Conservation (phyloP, 2,113 vertebrate genomes). For the Anguilla japonica region DNA sequence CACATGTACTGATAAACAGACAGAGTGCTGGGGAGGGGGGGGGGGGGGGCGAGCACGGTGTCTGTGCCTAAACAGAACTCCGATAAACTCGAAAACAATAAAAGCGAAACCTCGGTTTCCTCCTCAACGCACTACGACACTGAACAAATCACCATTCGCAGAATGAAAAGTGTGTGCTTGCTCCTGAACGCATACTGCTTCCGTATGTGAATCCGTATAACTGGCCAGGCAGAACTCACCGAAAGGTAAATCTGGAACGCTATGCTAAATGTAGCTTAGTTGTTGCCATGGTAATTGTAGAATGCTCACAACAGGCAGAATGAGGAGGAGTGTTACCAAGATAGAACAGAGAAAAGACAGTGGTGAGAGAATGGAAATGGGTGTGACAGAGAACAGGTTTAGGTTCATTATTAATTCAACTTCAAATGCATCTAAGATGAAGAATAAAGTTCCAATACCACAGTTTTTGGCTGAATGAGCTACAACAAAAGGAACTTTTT, state of each 20-base stretch:
- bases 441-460: too few species aligned
- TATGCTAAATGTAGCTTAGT: neutral
- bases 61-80: neutral
- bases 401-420: too few species aligned
- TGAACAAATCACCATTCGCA: too few species aligned
- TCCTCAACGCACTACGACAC: too few species aligned
- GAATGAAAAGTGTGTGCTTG: too few species aligned
- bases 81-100: neutral
- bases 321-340: slow-evolving; percentile 1
- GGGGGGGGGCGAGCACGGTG: too few species aligned
- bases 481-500: too few species aligned
- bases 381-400: neutral
- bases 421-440: too few species aligned
- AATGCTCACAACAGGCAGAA: neutral
- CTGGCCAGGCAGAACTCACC: neutral
- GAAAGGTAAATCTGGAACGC: neutral
- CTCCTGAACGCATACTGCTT: too few species aligned
- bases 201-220: neutral
- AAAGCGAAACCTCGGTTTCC: neutral
- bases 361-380: neutral
- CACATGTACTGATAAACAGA: neutral
- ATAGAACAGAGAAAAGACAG: neutral
- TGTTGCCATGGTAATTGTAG: slow-evolving; percentile 25
- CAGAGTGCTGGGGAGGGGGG: neutral
- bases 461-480: too few species aligned